Conservation (phyloP, 2,113 vertebrate species). For the Oreochromis spilurus region DNA sequence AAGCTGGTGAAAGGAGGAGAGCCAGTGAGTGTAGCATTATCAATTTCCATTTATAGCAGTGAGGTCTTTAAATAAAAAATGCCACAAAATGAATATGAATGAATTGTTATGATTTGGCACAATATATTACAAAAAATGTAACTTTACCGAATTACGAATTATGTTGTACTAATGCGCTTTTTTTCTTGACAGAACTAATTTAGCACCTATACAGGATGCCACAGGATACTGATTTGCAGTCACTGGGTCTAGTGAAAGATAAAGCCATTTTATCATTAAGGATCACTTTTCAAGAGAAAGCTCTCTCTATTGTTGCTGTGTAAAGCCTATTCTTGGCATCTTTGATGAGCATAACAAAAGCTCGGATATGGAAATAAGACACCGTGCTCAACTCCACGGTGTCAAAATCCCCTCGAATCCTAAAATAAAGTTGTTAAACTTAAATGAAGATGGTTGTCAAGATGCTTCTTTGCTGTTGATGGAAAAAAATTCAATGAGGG, state of each 20-base stretch:
- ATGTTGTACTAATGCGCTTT: rapidly evolving
- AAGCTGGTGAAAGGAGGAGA: background rate
- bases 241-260: background rate
- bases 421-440: background rate
- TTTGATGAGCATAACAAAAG: constrained; percentile 5
- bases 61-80: background rate
- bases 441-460: constrained; percentile 3
- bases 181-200: background rate
- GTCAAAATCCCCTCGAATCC: background rate
- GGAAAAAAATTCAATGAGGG: background rate
- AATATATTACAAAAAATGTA: background rate
- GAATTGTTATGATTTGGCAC: background rate
- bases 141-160: background rate
- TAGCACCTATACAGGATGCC: background rate
- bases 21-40: background rate
- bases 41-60: background rate
- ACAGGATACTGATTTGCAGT: background rate
- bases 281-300: background rate
- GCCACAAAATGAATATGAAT: background rate
- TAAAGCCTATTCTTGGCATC: constrained; percentile 24
- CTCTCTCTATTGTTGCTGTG: background rate
- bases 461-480: background rate
- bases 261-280: background rate
- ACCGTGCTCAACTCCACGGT: background rate
- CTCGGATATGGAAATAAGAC: constrained; percentile 29